Base-by-base conservation (phyloP, 2,113 vertebrate species). In the Corythaeola cristata region DNA sequence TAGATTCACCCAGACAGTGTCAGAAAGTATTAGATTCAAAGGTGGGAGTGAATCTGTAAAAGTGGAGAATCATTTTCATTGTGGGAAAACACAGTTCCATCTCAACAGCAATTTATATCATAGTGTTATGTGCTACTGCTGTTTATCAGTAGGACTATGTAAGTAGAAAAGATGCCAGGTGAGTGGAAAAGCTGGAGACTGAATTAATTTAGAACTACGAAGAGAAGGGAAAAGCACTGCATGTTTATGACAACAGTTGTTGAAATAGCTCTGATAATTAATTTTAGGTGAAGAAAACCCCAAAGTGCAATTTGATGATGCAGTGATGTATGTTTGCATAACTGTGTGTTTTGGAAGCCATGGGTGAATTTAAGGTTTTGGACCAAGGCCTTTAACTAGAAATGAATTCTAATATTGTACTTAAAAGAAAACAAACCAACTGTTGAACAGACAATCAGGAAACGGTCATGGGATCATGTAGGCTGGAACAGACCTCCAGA, bases 1-100 rank as follows among this genome's bases (percentile, higher is more conserved):
- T 69, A 30, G n/a, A 93, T 33, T 74, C 45, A 95, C n/a, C 15
- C 33, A 81, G 82, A 86, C 41, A 60, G 5, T 52, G 27, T 89
- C 89, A 85, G 53, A 86, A 74, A 71, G 13, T 41, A 80, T 78
- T 93, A 80, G 23, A 59, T 89, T 89, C 84, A 92, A 93, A 88
- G 35, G 21, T 55, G 59, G 58, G 55, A 78, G 30, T n/a, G n/a
- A 37, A 45, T 45, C 32, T 83, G 45, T 78, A 85, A 80, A 94
- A 90, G 21, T 60, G 32, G 15, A 62, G n/a, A 62, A 50, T 37
- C 1, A 10, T 92, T 89, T 81, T 66, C 11, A 35, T 33, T 45
- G 17, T 12, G 21, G 20, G 32, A 81, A 95, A 96, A n/a, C 58
- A 62, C 13, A 30, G 15, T n/a, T 83, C 18, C 41, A 89, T 30